Base-by-base conservation (phyloP, 2,797 vertebrate genomes). In the Scolopax rusticola region DNA sequence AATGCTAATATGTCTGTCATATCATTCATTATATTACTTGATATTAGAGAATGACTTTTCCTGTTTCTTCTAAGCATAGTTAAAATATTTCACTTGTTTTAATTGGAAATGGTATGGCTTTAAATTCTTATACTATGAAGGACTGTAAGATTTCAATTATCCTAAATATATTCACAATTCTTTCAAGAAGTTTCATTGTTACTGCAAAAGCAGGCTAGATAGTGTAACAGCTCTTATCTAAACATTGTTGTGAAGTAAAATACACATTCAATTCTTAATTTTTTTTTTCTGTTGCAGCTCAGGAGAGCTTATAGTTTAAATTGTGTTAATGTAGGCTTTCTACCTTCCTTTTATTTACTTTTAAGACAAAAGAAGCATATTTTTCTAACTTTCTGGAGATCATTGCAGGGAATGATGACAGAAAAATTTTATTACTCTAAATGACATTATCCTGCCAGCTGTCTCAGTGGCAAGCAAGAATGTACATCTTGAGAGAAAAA, bases 361-460 rank as follows among this genome's bases (percentile, higher is more conserved):
- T 76, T 91, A 81, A 89, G 56, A 57, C 38, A 93, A 93, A 96
- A 75, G 23, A 91, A 88, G 43, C 2, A 11, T 70, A 84, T 96
- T 96, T 87, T 87, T 96, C 79, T 95, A 81, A 51, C 20, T 90
- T 70, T 69, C 61, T 87, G 50, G 57, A 95, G 68, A 96, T 93
- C 67, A 87, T 77, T 85, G 48, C 38, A 94, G 60, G 78, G 82
- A 95, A 94, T 19, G 48, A 85, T 95, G 89, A 95, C 79, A 97
- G 77, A 91, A 87, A 84, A 94, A 70, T 91, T 93, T 92, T 88
- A 87, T 95, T 85, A 88, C 50, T 95, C 43, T 85, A 95, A 96
- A 95, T 94, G 27, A 90, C 71, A 93, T 96, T 97, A 87, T 38
- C 81, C 56, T 96, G 45, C 33, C 67, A 92, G 38, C 45, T 94